Conservation (phyloP, 2,888 invertebrate genomes). For the Eledona agricola region DNA sequence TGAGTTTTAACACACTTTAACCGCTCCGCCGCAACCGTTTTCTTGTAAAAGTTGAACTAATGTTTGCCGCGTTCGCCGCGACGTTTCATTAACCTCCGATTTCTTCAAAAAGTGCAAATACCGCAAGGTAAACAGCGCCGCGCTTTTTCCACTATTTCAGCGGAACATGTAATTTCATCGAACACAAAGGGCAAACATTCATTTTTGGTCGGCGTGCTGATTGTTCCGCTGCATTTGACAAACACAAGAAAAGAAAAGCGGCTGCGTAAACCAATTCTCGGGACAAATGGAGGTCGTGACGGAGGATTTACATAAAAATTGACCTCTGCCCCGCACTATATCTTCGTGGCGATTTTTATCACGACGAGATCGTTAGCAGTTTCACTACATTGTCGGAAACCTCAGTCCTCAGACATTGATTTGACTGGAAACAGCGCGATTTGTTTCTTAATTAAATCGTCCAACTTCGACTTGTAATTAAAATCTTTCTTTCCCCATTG, state of each 20-base stretch:
- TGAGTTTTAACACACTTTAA: conserved; percentile 53
- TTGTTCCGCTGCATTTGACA: no score
- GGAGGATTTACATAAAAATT: conserved; percentile 58
- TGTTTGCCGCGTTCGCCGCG: conserved; percentile 30
- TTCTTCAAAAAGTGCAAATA: no score
- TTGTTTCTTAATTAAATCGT: conserved; percentile 46
- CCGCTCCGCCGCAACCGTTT: conserved; percentile 42
- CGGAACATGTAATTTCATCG: no score
- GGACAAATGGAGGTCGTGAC: conserved; percentile 56
- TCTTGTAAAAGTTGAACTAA: conserved; percentile 45
- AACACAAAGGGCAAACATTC: no score
- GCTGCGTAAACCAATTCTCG: conserved; percentile 45
- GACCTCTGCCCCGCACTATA: conserved; percentile 50
- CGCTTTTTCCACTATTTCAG: no score
- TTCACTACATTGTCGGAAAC: neutral
- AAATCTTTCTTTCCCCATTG: conserved; percentile 44
- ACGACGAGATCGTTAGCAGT: conserved; percentile 16
- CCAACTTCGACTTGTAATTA: conserved; percentile 46
- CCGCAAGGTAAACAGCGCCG: no score
- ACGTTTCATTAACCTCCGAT: conserved; percentile 28
- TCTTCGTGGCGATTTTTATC: conserved; percentile 39
- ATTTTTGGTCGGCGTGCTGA: no score
- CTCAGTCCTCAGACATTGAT: conserved; percentile 2
- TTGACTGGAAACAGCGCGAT: conserved; percentile 8
- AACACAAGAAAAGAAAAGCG: neutral